Evolutionary conservation across 2,888 invertebrate genomes (phyloP).

Genomic region (Aelia acuminata): DNA sequence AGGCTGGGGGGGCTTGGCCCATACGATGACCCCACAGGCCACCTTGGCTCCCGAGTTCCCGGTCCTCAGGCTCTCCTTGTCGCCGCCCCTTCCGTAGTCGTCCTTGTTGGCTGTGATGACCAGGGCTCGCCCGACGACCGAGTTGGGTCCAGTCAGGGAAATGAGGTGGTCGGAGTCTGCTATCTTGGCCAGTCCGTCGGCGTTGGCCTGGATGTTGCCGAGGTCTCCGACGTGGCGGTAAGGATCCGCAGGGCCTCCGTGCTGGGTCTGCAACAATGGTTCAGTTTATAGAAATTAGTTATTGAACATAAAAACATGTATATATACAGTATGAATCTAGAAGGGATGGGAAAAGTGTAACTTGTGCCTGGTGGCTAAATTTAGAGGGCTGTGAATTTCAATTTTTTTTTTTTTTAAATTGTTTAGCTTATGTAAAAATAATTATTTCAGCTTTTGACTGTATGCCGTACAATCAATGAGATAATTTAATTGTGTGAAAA

Average conservation of each 20-base stretch:
- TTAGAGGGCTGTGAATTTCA: too few relatives aligned
- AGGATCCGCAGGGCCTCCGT: conserved; percentile 80
- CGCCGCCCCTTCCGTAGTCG: conserved; percentile 80
- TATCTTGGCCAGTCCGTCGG: conserved; percentile 73
- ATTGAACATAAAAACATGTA: neutral
- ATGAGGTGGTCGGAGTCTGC: conserved; percentile 78
- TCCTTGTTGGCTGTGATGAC: conserved; percentile 83
- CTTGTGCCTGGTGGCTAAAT: too few relatives aligned
- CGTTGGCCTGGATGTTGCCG: conserved; percentile 82
- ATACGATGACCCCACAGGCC: conserved; percentile 85
- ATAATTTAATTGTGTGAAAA: too few relatives aligned
- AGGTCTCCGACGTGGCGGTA: conserved; percentile 88
- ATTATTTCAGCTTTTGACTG: too few relatives aligned
- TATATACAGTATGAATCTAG: too few relatives aligned
- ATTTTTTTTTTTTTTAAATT: too few relatives aligned
- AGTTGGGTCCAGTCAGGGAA: conserved; percentile 75
- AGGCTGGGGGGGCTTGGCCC: conserved; percentile 60
- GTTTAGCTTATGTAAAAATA: too few relatives aligned
- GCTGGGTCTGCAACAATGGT: conserved; percentile 73
- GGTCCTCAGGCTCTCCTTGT: conserved; percentile 81
- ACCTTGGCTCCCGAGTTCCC: conserved; percentile 86
- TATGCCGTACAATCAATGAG: too few relatives aligned
- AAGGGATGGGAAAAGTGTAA: too few relatives aligned
- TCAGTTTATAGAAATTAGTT: neutral
- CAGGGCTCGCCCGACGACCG: conserved; percentile 81